phyloP scores from a whole-genome alignment of 2,888 invertebrate genomes.

The Hyppa rectilinea region DNA sequence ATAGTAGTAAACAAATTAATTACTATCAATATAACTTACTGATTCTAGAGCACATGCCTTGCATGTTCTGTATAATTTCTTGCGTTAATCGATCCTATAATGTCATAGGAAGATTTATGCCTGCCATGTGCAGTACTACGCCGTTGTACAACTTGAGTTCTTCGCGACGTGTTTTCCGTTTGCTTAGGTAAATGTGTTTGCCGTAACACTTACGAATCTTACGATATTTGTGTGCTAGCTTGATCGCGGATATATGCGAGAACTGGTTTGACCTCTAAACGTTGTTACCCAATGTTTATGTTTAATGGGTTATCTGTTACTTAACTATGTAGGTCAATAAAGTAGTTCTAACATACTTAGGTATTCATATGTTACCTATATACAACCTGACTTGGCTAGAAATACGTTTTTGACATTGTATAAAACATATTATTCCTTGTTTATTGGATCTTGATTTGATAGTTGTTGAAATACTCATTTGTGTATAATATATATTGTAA shows the following conservation, averaged over 20 bases:
- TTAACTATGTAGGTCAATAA: slow-evolving; percentile 73
- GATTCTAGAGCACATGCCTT: slow-evolving; percentile 46
- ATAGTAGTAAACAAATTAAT: slow-evolving; percentile 84
- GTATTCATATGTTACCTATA: slow-evolving; percentile 10
- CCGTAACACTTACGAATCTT: slow-evolving; percentile 74
- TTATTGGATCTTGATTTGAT: background rate
- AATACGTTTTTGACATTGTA: background rate
- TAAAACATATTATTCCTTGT: background rate
- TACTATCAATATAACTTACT: slow-evolving; percentile 66
- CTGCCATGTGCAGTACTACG: slow-evolving; percentile 43
- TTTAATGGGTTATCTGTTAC: slow-evolving; percentile 75
- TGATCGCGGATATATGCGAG: slow-evolving; percentile 79
- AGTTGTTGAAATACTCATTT: background rate
- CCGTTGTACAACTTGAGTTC: slow-evolving; percentile 35
- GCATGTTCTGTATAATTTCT: slow-evolving; percentile 42
- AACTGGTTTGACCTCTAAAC: slow-evolving; percentile 84
- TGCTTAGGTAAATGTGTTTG: slow-evolving; percentile 71
- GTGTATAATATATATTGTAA: slow-evolving; percentile 6
- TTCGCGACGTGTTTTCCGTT: slow-evolving; percentile 59
- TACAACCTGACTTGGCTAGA: background rate
- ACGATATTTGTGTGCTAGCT: slow-evolving; percentile 71
- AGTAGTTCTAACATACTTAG: slow-evolving; percentile 47
- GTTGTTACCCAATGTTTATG: slow-evolving; percentile 78
- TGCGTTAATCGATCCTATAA: slow-evolving; percentile 21
- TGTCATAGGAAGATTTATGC: slow-evolving; percentile 11